These are phyloP conservation scores for Philopedon plagiatum DNA, from an alignment of 2,888 invertebrate genomes.

Conservation along the genomic window DNA sequence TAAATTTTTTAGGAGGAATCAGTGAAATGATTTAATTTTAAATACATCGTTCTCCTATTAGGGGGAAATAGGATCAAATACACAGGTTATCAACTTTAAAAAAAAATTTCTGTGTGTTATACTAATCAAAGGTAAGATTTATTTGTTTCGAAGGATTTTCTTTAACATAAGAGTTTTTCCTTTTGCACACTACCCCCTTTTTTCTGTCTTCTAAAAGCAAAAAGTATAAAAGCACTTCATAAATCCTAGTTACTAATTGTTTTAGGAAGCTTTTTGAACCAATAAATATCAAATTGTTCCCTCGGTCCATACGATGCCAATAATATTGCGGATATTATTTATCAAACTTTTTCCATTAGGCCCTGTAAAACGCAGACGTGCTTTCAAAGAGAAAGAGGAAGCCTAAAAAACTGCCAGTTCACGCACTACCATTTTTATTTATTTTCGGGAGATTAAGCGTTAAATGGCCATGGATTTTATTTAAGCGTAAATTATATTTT, in stretches of 20 bases:
- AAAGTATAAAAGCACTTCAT: no score
- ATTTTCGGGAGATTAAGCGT: slow-evolving; percentile 10
- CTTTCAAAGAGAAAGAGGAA: slow-evolving; percentile 5
- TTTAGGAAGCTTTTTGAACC: neutral
- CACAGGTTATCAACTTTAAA: no score
- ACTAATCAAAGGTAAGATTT: no score
- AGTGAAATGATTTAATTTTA: no score
- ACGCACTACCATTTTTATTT: slow-evolving; percentile 18
- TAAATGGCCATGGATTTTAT: slow-evolving; percentile 19
- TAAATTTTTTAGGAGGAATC: no score
- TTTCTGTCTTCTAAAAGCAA: no score
- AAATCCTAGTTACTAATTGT: neutral
- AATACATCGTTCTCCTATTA: no score
- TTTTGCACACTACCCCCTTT: no score
- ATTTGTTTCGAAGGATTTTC: no score
- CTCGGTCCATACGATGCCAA: neutral
- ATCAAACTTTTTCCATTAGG: slow-evolving; percentile 19
- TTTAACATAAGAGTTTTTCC: no score
- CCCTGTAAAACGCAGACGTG: slow-evolving; percentile 17
- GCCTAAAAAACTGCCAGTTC: slow-evolving; percentile 21
- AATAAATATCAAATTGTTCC: slow-evolving; percentile 2
- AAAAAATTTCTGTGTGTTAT: no score
- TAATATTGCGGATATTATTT: slow-evolving; percentile 3
- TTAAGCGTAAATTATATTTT: slow-evolving; percentile 11
- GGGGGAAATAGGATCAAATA: no score